Evolutionary conservation across 2,888 invertebrate species (phyloP).

Genomic region (Drosophila atripex): DNA sequence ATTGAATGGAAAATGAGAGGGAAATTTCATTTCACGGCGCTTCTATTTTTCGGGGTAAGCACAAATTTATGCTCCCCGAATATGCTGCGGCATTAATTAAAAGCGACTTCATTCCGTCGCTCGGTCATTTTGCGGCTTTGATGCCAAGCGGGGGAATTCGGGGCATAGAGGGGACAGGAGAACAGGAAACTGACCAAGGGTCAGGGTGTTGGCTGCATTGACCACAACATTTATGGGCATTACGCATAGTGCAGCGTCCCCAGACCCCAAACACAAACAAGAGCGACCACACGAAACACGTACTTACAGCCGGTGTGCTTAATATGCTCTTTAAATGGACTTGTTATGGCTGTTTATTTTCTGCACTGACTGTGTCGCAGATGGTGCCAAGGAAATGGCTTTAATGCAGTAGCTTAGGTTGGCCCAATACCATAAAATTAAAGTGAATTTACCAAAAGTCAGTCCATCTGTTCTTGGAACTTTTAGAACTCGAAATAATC

Average conservation of each 20-base stretch:
- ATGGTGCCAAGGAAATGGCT: not conserved
- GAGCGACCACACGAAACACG: slow-evolving; percentile 21
- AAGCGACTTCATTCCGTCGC: slow-evolving; percentile 57
- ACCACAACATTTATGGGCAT: slow-evolving; percentile 54
- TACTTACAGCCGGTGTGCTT: slow-evolving; percentile 37
- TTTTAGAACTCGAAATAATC: not conserved
- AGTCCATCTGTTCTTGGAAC: not conserved
- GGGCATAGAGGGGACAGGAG: not conserved
- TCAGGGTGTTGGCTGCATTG: slow-evolving; percentile 15
- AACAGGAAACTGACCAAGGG: not conserved
- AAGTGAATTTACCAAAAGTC: not conserved
- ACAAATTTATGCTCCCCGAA: slow-evolving; percentile 64
- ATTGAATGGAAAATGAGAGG: slow-evolving; percentile 5
- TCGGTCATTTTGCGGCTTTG: slow-evolving; percentile 57
- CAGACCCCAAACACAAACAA: slow-evolving; percentile 15
- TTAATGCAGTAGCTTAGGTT: not conserved
- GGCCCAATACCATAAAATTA: too few species aligned
- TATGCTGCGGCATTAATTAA: slow-evolving; percentile 71
- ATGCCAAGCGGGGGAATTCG: slow-evolving; percentile 26
- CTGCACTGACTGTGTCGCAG: not conserved
- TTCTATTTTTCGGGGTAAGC: slow-evolving; percentile 21
- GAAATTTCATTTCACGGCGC: slow-evolving; percentile 19
- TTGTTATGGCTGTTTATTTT: slow-evolving; percentile 21
- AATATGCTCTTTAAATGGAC: slow-evolving; percentile 52
- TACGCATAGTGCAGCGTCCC: slow-evolving; percentile 38